Conservation (phyloP, 2,797 vertebrate genomes). For the Bucorvus abyssinicus region DNA sequence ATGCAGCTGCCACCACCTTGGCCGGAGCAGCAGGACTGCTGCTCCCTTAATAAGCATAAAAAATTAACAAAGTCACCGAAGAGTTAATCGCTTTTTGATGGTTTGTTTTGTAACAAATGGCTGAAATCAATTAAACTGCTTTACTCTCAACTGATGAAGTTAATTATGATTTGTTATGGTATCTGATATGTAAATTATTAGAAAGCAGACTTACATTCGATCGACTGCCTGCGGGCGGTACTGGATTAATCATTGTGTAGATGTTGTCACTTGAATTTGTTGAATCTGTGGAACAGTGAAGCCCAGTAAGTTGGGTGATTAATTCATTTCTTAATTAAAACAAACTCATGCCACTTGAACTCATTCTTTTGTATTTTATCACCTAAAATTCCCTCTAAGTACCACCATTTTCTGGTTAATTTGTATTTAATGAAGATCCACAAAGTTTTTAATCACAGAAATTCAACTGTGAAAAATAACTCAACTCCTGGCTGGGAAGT, state of each 20-base stretch:
- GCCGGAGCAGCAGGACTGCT: neutral
- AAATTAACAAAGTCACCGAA: constrained; percentile 55
- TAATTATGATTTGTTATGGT: constrained; percentile 85
- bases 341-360: constrained; percentile 83
- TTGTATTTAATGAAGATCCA: constrained; percentile 85
- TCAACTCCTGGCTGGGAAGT: constrained; percentile 37
- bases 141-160: constrained; percentile 81
- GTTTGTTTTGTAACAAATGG: constrained; percentile 83
- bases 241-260: constrained; percentile 99
- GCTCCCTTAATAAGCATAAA: constrained; percentile 44
- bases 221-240: constrained; percentile 91
- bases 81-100: constrained; percentile 78
- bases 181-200: constrained; percentile 82
- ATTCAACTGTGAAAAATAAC: constrained; percentile 76
- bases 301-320: constrained; percentile 77
- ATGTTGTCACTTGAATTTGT: constrained; percentile 99
- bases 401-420: constrained; percentile 81
- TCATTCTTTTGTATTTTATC: constrained; percentile 83
- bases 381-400: constrained; percentile 81
- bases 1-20: neutral
- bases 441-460: constrained; percentile 82
- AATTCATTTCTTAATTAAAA: constrained; percentile 85
- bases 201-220: constrained; percentile 91
- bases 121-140: constrained; percentile 82
- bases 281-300: constrained; percentile 86